A percentile compares a stretch with the other conserved stretches of the same genome.
Conservation (phyloP, 2,888 invertebrate species). For the Phragmatobia fuliginosa region DNA sequence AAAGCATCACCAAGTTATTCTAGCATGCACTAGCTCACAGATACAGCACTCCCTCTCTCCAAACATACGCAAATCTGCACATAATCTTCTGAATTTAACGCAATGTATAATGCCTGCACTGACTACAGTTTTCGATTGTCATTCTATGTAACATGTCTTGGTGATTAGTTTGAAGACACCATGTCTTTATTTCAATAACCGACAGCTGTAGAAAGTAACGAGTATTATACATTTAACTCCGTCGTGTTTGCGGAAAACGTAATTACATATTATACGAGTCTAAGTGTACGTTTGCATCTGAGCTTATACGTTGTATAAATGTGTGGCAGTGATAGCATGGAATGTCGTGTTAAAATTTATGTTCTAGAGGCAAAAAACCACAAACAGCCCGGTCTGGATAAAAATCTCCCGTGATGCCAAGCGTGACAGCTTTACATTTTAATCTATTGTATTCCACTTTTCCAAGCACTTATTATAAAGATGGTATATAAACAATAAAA, state of each 20-base stretch:
- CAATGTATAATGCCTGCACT: constrained; percentile 38
- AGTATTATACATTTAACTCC: constrained; percentile 43
- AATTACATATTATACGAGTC: constrained; percentile 55
- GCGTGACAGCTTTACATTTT: constrained; percentile 34
- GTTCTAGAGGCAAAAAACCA: constrained; percentile 63
- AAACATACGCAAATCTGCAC: too few relatives aligned
- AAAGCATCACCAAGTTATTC: not conserved
- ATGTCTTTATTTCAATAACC: constrained; percentile 46
- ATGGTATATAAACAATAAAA: constrained; percentile 28
- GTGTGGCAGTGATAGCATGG: constrained; percentile 58
- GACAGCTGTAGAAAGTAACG: constrained; percentile 51
- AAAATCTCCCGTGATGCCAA: constrained; percentile 56
- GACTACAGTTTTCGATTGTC: constrained; percentile 47
- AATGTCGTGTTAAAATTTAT: constrained; percentile 51
- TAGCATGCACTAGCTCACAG: not conserved
- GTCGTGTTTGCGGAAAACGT: constrained; percentile 49
- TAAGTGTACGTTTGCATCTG: constrained; percentile 53
- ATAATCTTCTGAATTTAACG: constrained; percentile 29
- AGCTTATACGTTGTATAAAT: constrained; percentile 64
- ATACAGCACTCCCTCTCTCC: not conserved
- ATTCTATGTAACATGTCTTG: constrained; percentile 43
- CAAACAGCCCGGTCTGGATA: constrained; percentile 59
- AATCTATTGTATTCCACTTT: not conserved
- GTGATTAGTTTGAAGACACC: constrained; percentile 46
- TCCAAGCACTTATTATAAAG: constrained; percentile 26